Conservation (phyloP, 1,140 invertebrate genomes). For the Drosophila bocki region DNA sequence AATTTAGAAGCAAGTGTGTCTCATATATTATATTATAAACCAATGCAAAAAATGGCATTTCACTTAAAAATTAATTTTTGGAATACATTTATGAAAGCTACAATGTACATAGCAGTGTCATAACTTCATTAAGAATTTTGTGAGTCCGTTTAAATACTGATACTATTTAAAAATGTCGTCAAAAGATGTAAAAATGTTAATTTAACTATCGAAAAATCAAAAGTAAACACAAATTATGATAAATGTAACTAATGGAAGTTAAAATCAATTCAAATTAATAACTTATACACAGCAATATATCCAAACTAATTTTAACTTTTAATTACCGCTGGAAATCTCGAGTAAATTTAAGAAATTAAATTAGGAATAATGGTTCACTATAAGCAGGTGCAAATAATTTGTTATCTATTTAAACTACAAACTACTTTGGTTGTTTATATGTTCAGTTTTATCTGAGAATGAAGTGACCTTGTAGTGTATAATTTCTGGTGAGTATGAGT, state of each 20-base stretch:
- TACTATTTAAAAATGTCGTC: not conserved
- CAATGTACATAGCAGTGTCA: not conserved
- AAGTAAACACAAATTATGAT: not conserved
- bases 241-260: not conserved
- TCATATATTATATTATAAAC: too few relatives aligned
- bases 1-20: too few relatives aligned
- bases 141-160: not conserved
- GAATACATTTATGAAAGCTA: not conserved
- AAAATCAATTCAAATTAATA: not conserved
- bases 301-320: not conserved
- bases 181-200: not conserved
- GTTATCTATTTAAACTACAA: not conserved
- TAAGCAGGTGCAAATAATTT: not conserved
- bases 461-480: not conserved
- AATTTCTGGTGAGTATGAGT: constrained; percentile 1
- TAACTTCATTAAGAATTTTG: not conserved
- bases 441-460: not conserved
- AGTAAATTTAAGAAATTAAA: not conserved
- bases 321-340: not conserved
- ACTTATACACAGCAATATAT: not conserved
- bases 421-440: not conserved
- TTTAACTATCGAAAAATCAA: not conserved
- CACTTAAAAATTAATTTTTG: too few relatives aligned
- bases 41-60: too few relatives aligned
- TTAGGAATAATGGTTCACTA: too few relatives aligned